Evolutionary conservation across 2,113 vertebrate species (phyloP), one percentile per base, ranked within the genome.

Genomic region (Crotalus horridus): DNA sequence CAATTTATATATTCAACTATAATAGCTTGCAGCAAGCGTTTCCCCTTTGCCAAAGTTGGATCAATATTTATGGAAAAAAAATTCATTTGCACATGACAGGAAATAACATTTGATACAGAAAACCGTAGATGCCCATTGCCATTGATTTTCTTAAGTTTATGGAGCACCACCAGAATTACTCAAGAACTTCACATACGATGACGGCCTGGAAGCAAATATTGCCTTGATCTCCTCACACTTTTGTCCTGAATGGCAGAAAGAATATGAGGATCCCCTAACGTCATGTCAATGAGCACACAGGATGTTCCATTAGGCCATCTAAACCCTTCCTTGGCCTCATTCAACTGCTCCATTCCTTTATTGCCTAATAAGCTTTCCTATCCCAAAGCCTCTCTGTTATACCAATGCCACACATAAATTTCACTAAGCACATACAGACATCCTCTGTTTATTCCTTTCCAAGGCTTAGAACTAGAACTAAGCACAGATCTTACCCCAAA

Each of bases 151-250:
- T 74, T 90, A 95, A 48, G 56, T 95, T 96, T 94, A 96, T 10
- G 90, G 95, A 97, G 95, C 91, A 89, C 93, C 94, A 93, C 94
- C 85, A 95, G 88, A 95, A 85, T 91, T 90, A 92, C 64, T 96
- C 92, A 96, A 96, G 93, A 97, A 96, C 94, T 96, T 96, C 91
- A 96, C 94, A 95, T 96, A 95, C 92, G 61, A 94, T 95, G 90
- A 96, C 94, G 89, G 94, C 95, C 96, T 92, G 91, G 93, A 93
- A 98, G 94, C 91, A 95, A 87, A 56, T 59, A 85, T 33, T 91
- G 91, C 92, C 94, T 96, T 92, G 94, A 91, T 74, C 55, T 93
- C 96, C 48, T 81, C 61, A 59, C 0, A 2, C 88, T 92, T 43
- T 91, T 89, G 88, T 88, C 26, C 89, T 91, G 85, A 89, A 64